Conservation (phyloP, 2,797 vertebrate genomes). For the Lateolabrax maculatus region DNA sequence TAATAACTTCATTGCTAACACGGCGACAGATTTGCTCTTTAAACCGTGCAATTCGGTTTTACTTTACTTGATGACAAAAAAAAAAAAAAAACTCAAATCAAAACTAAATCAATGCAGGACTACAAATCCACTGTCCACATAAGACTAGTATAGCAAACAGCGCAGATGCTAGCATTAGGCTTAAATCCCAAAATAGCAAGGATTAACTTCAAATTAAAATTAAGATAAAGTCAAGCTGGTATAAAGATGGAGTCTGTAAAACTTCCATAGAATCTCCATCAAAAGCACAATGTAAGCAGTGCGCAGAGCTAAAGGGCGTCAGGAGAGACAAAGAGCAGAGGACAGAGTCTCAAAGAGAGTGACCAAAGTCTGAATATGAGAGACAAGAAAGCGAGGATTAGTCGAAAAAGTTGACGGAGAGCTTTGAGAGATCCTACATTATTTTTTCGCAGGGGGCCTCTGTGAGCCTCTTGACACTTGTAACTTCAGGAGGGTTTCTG, state of each 20-base stretch:
- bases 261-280: slow-evolving; percentile 66
- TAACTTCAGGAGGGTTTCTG: slow-evolving; percentile 84
- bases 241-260: slow-evolving; percentile 71
- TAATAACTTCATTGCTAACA: slow-evolving; percentile 4
- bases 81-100: slow-evolving; percentile 8
- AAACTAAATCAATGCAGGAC: slow-evolving; percentile 58
- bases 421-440: slow-evolving; percentile 85
- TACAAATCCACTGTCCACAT: slow-evolving; percentile 65
- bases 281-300: slow-evolving; percentile 63
- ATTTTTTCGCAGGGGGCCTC: slow-evolving; percentile 81
- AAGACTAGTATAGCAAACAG: slow-evolving; percentile 66
- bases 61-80: slow-evolving; percentile 24
- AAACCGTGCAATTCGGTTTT: slow-evolving; percentile 6
- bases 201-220: slow-evolving; percentile 83
- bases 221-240: slow-evolving; percentile 77
- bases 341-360: slow-evolving; percentile 59
- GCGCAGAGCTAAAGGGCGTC: slow-evolving; percentile 60
- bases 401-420: slow-evolving; percentile 70
- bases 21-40: slow-evolving; percentile 4
- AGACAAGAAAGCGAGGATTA: slow-evolving; percentile 72
- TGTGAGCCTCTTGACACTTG: slow-evolving; percentile 85
- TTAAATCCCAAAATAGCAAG: slow-evolving; percentile 81
- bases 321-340: slow-evolving; percentile 74
- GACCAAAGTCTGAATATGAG: slow-evolving; percentile 67
- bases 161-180: slow-evolving; percentile 79